These are phyloP conservation scores for Ariopsis seemanni DNA, from an alignment of 2,113 vertebrate species.

Conservation along the genomic window DNA sequence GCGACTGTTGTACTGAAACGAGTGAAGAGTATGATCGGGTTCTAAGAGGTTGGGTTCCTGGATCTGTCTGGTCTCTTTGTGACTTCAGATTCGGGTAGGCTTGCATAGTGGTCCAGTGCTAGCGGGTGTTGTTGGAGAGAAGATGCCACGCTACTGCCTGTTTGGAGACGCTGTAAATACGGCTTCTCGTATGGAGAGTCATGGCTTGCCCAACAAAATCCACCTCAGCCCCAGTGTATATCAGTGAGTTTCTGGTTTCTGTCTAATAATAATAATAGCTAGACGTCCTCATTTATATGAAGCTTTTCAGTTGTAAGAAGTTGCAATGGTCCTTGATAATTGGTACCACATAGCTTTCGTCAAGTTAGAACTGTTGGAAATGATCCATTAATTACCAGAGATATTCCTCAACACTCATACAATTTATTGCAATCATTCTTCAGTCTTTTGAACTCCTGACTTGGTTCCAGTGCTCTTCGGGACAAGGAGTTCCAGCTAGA, in stretches of 20 bases:
- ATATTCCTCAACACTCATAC: background rate
- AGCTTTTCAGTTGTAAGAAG: background rate
- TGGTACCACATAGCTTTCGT: background rate
- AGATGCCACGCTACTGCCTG: slow-evolving; percentile 75
- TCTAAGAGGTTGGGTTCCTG: background rate
- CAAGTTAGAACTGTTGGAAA: too few relatives aligned
- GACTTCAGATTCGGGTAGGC: slow-evolving; percentile 70
- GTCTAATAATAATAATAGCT: background rate
- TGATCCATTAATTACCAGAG: background rate
- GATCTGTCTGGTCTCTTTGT: background rate
- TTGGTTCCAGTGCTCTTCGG: slow-evolving; percentile 48
- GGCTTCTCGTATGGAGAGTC: slow-evolving; percentile 76
- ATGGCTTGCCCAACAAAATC: slow-evolving; percentile 72
- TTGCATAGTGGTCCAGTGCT: slow-evolving; percentile 73
- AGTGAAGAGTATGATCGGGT: background rate
- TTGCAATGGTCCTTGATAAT: background rate
- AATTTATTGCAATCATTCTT: background rate
- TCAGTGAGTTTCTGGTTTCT: background rate
- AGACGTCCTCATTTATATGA: background rate
- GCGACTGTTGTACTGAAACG: background rate
- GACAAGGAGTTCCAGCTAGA: slow-evolving; percentile 72
- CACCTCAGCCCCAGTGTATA: slow-evolving; percentile 66
- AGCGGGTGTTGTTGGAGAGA: slow-evolving; percentile 76
- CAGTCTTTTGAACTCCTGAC: background rate
- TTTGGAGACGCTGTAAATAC: slow-evolving; percentile 80